Evolutionary conservation across 2,113 vertebrate genomes (phyloP).

Genomic region (Electrona antarctica): DNA sequence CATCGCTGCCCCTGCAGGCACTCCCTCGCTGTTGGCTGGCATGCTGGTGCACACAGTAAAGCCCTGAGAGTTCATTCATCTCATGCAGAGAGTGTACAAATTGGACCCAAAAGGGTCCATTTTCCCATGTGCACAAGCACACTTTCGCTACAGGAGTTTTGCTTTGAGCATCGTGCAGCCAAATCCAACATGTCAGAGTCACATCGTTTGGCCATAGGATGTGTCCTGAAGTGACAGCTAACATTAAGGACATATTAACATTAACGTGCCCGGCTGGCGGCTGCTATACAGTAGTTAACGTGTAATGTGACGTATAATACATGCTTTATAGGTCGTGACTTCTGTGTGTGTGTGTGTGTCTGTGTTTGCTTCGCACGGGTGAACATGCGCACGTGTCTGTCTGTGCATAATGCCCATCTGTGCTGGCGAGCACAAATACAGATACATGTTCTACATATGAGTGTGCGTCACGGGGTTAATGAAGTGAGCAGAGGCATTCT

Average conservation of each 20-base stretch:
- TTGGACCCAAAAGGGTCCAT: too few species aligned
- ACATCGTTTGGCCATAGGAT: slow-evolving; percentile 64
- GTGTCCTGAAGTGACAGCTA: slow-evolving; percentile 60
- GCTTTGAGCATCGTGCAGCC: slow-evolving; percentile 57
- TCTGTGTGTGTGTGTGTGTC: background rate
- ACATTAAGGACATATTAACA: slow-evolving; percentile 54
- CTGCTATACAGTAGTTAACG: slow-evolving; percentile 51
- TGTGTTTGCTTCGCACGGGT: slow-evolving; percentile 54
- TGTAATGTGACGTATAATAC: slow-evolving; percentile 47
- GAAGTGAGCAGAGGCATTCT: slow-evolving; percentile 6
- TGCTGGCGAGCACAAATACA: slow-evolving; percentile 47
- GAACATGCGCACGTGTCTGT: slow-evolving; percentile 61
- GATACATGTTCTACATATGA: slow-evolving; percentile 21
- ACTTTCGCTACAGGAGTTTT: slow-evolving; percentile 22
- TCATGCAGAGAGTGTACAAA: too few species aligned
- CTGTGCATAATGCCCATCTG: slow-evolving; percentile 66
- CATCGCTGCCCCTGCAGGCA: slow-evolving; percentile 51
- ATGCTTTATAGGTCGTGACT: slow-evolving; percentile 6
- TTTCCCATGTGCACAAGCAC: too few species aligned
- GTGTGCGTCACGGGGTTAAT: background rate
- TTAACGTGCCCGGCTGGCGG: slow-evolving; percentile 46
- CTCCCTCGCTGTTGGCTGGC: slow-evolving; percentile 59
- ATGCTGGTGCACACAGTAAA: slow-evolving; percentile 40
- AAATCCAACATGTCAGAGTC: slow-evolving; percentile 70
- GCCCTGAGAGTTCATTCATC: too few species aligned